phyloP scores from a whole-genome alignment of 2,113 vertebrate species.

The Lepisosteus osseus region DNA sequence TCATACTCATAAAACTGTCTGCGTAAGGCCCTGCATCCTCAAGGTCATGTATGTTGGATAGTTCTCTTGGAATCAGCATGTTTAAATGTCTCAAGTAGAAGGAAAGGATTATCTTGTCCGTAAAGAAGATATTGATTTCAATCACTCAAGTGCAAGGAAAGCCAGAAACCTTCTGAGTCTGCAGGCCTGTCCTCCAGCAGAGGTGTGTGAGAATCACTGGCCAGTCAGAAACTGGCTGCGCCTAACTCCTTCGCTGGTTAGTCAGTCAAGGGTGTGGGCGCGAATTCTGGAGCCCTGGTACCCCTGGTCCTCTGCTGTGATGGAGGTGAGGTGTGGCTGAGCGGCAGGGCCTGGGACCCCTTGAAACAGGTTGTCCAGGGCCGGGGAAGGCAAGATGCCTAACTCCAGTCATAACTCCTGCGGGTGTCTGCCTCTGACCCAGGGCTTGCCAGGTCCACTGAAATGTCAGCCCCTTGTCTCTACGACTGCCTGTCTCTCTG shows the following conservation, averaged over 20 bases:
- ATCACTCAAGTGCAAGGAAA: too few relatives aligned
- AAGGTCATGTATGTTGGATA: too few relatives aligned
- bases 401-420: slow-evolving; percentile 22
- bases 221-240: slow-evolving; percentile 91
- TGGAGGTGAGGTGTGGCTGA: slow-evolving; percentile 81
- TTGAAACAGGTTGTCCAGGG: slow-evolving; percentile 11
- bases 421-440: slow-evolving; percentile 6
- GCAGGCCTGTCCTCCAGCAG: background rate
- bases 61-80: too few relatives aligned
- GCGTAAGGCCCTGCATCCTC: too few relatives aligned
- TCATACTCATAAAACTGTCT: too few relatives aligned
- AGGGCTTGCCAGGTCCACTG: slow-evolving; percentile 14
- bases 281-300: slow-evolving; percentile 88
- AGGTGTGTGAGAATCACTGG: slow-evolving; percentile 64
- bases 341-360: background rate
- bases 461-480: slow-evolving; percentile 18
- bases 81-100: too few relatives aligned
- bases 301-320: slow-evolving; percentile 91
- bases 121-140: too few relatives aligned
- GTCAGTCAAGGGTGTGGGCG: slow-evolving; percentile 79
- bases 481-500: background rate
- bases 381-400: slow-evolving; percentile 29
- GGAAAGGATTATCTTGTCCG: too few relatives aligned
- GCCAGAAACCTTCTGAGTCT: too few relatives aligned
- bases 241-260: slow-evolving; percentile 85